Percentiles rank a stretch among this genome's conserved stretches.
phyloP scores from a whole-genome alignment of 2,797 vertebrate species.

The Arnoldichthys spilopterus region DNA sequence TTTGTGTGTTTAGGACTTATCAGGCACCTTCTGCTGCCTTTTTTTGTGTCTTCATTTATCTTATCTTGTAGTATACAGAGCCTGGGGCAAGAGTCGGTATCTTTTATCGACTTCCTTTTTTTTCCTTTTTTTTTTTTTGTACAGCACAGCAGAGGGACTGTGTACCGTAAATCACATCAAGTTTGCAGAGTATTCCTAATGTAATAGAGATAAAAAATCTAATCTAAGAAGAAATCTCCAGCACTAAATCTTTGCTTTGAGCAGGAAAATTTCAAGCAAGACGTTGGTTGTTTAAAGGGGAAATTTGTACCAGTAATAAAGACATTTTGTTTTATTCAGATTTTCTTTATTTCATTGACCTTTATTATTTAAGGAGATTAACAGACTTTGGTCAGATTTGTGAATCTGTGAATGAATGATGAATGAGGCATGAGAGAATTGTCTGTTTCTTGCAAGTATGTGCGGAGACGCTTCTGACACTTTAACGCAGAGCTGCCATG shows the following conservation, averaged over 20 bases:
- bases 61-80: conserved; percentile 17
- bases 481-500: conserved; percentile 3
- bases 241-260: conserved; percentile 32
- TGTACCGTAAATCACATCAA: conserved; percentile 31
- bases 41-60: conserved; percentile 4
- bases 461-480: not conserved
- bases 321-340: not conserved
- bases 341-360: not conserved
- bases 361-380: not conserved
- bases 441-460: not conserved
- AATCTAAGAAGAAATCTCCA: conserved; percentile 21
- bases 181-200: conserved; percentile 31
- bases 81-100: conserved; percentile 29
- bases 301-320: not conserved
- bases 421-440: not conserved
- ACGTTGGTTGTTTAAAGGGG: not conserved
- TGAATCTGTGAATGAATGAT: not conserved
- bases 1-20: not conserved
- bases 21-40: conserved; percentile 9
- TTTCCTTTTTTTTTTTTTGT: conserved; percentile 1
- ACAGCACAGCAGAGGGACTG: conserved; percentile 17
- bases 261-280: conserved; percentile 20
- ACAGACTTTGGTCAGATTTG: not conserved
- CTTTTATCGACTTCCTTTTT: conserved; percentile 18
- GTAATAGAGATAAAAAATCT: conserved; percentile 32